Evolutionary conservation across 1,140 invertebrate genomes (phyloP).

Genomic region (Lepeophtheirus salmonis): DNA sequence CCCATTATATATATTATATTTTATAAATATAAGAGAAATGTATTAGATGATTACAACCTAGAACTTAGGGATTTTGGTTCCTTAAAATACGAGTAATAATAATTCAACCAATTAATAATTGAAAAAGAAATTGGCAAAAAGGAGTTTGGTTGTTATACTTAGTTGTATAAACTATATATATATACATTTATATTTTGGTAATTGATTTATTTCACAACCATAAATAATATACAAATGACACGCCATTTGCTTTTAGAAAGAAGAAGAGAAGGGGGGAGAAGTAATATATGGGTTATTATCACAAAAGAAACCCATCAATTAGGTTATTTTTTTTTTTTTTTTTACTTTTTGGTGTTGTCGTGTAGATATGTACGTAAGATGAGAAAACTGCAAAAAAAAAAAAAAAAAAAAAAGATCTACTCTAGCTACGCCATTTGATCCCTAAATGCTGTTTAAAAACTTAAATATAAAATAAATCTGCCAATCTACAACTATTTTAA

Average conservation of each 20-base stretch:
- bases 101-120: too few species aligned
- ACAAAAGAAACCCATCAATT: not conserved
- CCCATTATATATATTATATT: too few species aligned
- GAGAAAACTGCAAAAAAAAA: too few species aligned
- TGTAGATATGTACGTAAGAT: not conserved
- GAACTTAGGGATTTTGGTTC: too few species aligned
- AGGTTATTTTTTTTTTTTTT: not conserved
- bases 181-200: not conserved
- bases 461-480: too few species aligned
- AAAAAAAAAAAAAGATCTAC: too few species aligned
- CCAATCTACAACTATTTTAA: too few species aligned
- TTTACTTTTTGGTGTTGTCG: not conserved
- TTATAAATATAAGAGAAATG: too few species aligned
- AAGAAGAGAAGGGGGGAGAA: not conserved
- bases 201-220: not conserved
- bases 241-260: not conserved
- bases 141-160: not conserved
- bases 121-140: not conserved
- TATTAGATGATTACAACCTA: too few species aligned
- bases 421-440: too few species aligned
- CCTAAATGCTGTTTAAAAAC: too few species aligned
- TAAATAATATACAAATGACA: not conserved
- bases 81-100: too few species aligned
- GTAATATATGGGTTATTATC: not conserved
- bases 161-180: conserved; percentile 1